phyloP scores from a whole-genome alignment of 2,888 invertebrate species.

The Oxystoma pomonae region DNA sequence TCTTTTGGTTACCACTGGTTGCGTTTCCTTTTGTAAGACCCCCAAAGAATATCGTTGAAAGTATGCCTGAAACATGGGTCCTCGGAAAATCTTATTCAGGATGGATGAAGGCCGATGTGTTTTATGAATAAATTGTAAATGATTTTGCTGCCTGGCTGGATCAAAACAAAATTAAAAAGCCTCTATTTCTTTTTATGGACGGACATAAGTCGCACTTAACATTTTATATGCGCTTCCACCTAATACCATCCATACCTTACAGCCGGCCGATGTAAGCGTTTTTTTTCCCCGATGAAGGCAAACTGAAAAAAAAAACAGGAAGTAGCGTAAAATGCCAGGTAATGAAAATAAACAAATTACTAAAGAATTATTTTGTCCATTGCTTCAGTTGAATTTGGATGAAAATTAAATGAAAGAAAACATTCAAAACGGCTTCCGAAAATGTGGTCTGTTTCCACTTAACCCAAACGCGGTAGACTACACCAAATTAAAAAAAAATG shows the following conservation, averaged over 20 bases:
- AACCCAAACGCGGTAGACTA: slow-evolving; percentile 5
- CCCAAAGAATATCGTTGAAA: slow-evolving; percentile 15
- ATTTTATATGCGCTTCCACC: background rate
- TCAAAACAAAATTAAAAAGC: slow-evolving; percentile 18
- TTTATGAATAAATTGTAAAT: slow-evolving; percentile 25
- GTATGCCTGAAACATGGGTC: slow-evolving; percentile 16
- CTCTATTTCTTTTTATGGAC: slow-evolving; percentile 22
- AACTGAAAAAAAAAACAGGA: slow-evolving; percentile 1
- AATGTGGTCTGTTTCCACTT: slow-evolving; percentile 5
- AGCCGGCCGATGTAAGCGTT: slow-evolving; percentile 3
- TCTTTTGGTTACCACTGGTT: no score
- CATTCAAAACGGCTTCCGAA: slow-evolving; percentile 3
- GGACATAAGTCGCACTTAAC: slow-evolving; percentile 6
- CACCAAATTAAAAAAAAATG: background rate
- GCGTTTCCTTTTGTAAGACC: slow-evolving; percentile 21
- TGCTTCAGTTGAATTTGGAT: background rate
- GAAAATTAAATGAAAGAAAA: background rate
- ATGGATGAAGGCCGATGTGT: slow-evolving; percentile 28
- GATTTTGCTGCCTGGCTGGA: slow-evolving; percentile 21
- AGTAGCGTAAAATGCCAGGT: background rate
- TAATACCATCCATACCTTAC: slow-evolving; percentile 1
- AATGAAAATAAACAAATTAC: background rate
- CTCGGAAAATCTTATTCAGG: slow-evolving; percentile 25
- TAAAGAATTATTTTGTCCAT: background rate
- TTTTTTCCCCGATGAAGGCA: slow-evolving; percentile 1